Conservation (phyloP, 2,797 vertebrate genomes). For the Hippopotamyrus pictus region DNA sequence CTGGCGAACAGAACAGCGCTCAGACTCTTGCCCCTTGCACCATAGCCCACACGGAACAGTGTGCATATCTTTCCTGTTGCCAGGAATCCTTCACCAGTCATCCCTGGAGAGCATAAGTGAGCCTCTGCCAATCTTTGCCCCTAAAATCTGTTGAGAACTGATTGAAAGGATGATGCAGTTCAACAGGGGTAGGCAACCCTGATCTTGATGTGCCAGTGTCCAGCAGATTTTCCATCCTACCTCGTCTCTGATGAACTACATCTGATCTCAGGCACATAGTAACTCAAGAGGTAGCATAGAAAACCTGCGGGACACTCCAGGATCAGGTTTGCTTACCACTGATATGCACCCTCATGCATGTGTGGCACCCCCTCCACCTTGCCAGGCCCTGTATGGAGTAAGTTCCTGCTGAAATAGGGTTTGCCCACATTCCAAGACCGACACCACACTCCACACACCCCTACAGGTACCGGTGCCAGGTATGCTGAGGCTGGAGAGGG, state of each 20-base stretch:
- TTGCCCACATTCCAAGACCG: background rate
- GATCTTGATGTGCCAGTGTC: background rate
- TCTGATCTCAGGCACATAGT: background rate
- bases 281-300: background rate
- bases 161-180: background rate
- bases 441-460: background rate
- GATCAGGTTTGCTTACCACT: background rate
- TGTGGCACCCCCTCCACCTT: background rate
- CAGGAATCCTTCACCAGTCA: background rate
- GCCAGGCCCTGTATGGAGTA: background rate
- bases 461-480: background rate
- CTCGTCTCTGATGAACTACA: background rate
- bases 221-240: background rate
- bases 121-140: background rate
- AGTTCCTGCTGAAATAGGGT: background rate
- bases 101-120: background rate
- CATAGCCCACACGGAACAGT: background rate
- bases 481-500: background rate
- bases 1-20: background rate
- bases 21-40: background rate
- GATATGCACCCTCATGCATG: background rate
- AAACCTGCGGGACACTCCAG: background rate
- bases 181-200: background rate
- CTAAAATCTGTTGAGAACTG: background rate
- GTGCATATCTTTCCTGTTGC: background rate